Evolutionary conservation across 1,140 invertebrate genomes (phyloP).

Genomic region (Nebria ingens): DNA sequence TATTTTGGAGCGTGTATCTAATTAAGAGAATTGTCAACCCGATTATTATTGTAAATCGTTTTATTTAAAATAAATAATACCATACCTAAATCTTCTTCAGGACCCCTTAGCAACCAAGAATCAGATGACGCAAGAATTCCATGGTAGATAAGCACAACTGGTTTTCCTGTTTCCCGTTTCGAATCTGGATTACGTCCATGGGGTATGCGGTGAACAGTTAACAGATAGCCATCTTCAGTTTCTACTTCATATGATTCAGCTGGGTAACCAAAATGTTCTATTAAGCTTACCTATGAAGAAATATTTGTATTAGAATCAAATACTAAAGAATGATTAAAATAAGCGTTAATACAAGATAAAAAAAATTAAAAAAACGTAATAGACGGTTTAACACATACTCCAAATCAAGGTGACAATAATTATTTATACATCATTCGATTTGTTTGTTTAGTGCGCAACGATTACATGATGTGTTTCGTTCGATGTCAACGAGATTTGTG

Average conservation of each 20-base stretch:
- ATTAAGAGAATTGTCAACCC: no score
- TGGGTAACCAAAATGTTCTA: slow-evolving; percentile 22
- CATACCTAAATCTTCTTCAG: slow-evolving; percentile 30
- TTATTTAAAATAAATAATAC: no score
- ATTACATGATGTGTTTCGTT: background rate
- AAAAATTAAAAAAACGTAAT: background rate
- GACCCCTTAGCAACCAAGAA: slow-evolving; percentile 23
- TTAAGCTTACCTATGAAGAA: slow-evolving; percentile 17
- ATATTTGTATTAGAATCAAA: no score
- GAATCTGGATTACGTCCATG: slow-evolving; percentile 20
- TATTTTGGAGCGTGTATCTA: no score
- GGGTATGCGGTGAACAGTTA: slow-evolving; percentile 37
- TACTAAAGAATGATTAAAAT: background rate
- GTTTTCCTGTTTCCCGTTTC: background rate
- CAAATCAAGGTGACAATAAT: background rate
- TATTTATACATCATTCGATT: background rate
- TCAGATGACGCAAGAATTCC: slow-evolving; percentile 26
- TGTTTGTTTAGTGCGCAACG: background rate
- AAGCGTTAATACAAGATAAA: background rate
- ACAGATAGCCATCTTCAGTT: slow-evolving; percentile 41
- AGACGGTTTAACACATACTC: background rate
- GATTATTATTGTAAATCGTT: no score
- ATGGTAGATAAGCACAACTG: slow-evolving; percentile 23
- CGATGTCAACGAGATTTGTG: background rate
- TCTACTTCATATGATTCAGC: slow-evolving; percentile 24